phyloP scores from a whole-genome alignment of 2,113 vertebrate genomes.

The Dipodomys spectabilis region DNA sequence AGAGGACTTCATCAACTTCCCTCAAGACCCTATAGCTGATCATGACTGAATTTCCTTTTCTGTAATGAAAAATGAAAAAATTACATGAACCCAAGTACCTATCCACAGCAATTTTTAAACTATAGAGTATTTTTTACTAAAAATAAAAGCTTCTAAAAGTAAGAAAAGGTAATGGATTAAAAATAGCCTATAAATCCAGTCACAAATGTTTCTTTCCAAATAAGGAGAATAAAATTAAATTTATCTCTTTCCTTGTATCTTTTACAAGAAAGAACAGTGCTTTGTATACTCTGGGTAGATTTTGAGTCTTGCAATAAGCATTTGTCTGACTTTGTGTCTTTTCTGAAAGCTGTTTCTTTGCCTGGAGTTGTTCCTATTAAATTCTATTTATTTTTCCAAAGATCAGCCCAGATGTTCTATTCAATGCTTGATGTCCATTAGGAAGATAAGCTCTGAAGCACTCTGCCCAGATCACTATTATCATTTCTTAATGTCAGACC shows the following conservation, averaged over 20 bases:
- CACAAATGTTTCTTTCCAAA: constrained; percentile 12
- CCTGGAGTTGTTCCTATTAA: background rate
- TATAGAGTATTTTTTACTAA: background rate
- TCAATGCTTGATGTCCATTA: background rate
- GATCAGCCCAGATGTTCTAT: background rate
- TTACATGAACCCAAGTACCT: background rate
- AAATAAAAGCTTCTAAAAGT: background rate
- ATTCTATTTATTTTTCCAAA: background rate
- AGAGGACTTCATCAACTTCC: too few relatives aligned
- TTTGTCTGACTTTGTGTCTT: background rate
- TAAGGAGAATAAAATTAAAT: background rate
- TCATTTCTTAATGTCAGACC: background rate
- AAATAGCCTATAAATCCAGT: background rate
- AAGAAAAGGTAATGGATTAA: background rate
- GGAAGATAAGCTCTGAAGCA: background rate
- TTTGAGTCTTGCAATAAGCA: background rate
- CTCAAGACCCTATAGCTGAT: too few relatives aligned
- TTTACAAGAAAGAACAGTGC: background rate
- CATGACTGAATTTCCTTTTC: too few relatives aligned
- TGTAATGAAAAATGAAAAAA: background rate
- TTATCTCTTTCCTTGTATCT: background rate
- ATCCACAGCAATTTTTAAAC: background rate
- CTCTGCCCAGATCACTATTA: background rate
- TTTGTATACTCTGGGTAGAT: background rate
- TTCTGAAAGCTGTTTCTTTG: background rate